Conservation (phyloP, 2,113 vertebrate genomes). For the Passer montanus region DNA sequence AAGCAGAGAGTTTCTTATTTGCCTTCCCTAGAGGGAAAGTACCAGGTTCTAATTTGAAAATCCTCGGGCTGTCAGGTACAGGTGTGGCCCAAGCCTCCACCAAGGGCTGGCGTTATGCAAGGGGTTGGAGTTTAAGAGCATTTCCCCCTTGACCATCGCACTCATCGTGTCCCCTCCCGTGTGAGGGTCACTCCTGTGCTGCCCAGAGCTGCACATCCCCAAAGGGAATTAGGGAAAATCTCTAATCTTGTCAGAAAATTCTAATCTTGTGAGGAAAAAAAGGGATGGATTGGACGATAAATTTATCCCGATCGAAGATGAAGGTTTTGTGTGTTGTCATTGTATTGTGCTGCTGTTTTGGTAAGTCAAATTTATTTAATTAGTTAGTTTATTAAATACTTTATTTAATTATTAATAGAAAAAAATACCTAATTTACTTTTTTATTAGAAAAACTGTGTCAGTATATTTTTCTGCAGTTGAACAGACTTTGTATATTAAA, state of each 20-base stretch:
- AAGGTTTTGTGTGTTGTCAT: background rate
- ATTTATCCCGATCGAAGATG: background rate
- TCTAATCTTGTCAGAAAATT: background rate
- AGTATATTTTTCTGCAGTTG: background rate
- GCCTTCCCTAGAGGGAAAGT: constrained; percentile 49
- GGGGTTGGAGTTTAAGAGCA: constrained; percentile 15
- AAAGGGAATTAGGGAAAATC: background rate
- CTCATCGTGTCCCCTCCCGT: background rate
- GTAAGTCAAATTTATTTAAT: constrained; percentile 2
- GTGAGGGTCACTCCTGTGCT: background rate
- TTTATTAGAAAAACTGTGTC: background rate
- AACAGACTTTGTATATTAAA: background rate
- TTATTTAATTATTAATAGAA: background rate
- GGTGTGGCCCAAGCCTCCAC: constrained; percentile 42
- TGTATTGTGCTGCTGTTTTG: background rate
- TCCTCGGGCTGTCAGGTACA: background rate
- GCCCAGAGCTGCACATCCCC: background rate
- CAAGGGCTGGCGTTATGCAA: constrained; percentile 26
- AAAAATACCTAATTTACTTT: background rate
- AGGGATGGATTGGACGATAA: constrained; percentile 47
- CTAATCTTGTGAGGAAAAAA: background rate
- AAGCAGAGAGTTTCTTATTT: constrained; percentile 50
- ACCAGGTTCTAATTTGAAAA: background rate
- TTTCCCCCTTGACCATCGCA: background rate
- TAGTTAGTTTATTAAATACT: background rate